Evolutionary conservation across 2,113 vertebrate genomes (phyloP), one percentile per base, ranked within the genome.

Genomic region (Triplophysa dalaica): DNA sequence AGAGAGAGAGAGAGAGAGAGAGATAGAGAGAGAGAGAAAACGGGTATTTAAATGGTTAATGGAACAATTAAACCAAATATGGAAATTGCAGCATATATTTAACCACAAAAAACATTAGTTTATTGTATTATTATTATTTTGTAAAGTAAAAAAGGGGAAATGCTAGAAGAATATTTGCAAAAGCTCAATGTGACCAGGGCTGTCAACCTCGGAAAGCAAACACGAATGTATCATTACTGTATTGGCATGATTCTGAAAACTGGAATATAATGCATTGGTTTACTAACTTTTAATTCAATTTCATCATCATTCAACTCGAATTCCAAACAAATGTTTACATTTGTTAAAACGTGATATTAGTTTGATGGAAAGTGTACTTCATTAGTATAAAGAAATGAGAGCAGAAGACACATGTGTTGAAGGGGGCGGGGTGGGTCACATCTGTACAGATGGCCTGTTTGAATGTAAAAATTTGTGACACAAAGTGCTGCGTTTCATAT

Each of bases 401-500:
- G 41, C 6, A 50, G 38, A 38, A 21, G 66, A 52, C 50, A 52
- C 13, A 6, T 52, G 50, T 8, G 7, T 21, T 21, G 8, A 21
- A 21, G 54, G 16, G 41, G 16, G 33, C 33, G 33, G 7, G 33
- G 33, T 8, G 54, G 69, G 82, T 79, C 82, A 81, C 67, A 88
- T 84, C 83, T 56, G 75, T 74, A 75, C 92, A 91, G 91, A 91
- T 90, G 90, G 75, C 81, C 73, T 85, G 85, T 86, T 86, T 91
- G 88, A 91, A 93, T 89, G 81, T 93, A 89, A 93, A 87, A 90
- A 87, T 83, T 80, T 91, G 88, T 91, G 91, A 93, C 91, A 91
- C 89, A 93, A 91, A 92, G 91, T 91, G 91, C 87, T 70, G 78
- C 60, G 19, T 89, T 91, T 92, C 89, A 91, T 91, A 91, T 90